A percentile compares a stretch with the other conserved stretches of the same genome.
Conservation (phyloP, 2,113 vertebrate species). For the Pachypanchax playfairii region DNA sequence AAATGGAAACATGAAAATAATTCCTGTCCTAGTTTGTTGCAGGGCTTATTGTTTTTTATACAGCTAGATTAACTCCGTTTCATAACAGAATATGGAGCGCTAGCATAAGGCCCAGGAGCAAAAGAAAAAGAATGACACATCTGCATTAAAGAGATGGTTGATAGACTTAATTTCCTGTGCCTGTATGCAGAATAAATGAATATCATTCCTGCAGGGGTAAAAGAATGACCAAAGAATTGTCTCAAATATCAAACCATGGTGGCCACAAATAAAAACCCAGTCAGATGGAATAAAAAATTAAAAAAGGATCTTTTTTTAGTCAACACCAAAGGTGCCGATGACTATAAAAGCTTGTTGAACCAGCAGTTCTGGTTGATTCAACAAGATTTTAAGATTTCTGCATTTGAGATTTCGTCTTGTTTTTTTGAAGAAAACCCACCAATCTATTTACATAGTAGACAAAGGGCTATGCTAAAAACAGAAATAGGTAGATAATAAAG, state of each 20-base stretch:
- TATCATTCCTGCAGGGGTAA: constrained; percentile 51
- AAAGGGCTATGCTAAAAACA: too few species aligned
- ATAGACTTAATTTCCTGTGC: constrained; percentile 51
- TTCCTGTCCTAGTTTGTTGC: constrained; percentile 6
- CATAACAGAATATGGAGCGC: constrained; percentile 33
- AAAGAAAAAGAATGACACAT: constrained; percentile 32
- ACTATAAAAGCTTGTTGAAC: constrained; percentile 3
- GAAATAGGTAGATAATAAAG: too few species aligned
- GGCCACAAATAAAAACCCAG: constrained; percentile 31
- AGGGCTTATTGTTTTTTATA: constrained; percentile 17
- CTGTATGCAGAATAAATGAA: constrained; percentile 51
- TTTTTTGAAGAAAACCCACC: too few species aligned
- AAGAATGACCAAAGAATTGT: constrained; percentile 52
- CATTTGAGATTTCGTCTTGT: too few species aligned
- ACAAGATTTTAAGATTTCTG: too few species aligned
- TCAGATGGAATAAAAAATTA: constrained; percentile 40
- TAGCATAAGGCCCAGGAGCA: constrained; percentile 37
- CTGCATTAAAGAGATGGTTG: constrained; percentile 48
- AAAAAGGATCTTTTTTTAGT: neutral
- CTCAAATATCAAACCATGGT: constrained; percentile 54
- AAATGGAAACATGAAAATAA: constrained; percentile 16
- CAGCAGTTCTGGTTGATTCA: neutral
- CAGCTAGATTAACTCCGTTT: constrained; percentile 21
- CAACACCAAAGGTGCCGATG: neutral
- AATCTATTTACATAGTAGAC: too few species aligned